Evolutionary conservation across 2,797 vertebrate species (phyloP).

Genomic region (Botia kubotai): DNA sequence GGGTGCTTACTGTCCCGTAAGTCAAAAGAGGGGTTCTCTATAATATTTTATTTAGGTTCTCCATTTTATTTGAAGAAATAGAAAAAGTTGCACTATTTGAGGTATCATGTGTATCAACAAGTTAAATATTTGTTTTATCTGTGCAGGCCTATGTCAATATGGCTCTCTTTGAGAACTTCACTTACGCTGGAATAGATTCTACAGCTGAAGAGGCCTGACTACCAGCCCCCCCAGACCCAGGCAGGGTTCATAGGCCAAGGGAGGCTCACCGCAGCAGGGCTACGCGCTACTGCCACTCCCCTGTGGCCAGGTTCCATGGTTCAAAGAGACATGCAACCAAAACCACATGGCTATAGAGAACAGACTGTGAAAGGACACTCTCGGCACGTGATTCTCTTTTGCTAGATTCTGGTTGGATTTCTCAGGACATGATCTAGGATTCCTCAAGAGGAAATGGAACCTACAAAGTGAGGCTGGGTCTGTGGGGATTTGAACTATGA

Average conservation of each 20-base stretch:
- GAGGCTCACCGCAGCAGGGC: constrained; percentile 68
- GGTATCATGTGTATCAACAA: background rate
- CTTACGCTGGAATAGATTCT: constrained; percentile 96
- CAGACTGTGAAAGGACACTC: constrained; percentile 84
- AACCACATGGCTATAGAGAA: constrained; percentile 73
- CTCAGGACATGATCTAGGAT: constrained; percentile 59
- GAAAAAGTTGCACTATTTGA: too few relatives aligned
- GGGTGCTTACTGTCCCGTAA: too few relatives aligned
- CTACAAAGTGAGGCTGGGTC: constrained; percentile 68
- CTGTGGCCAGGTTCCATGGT: constrained; percentile 66
- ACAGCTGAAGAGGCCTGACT: constrained; percentile 95
- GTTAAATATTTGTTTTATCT: background rate
- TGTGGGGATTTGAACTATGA: constrained; percentile 71
- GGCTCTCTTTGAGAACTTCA: constrained; percentile 99
- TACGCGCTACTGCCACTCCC: constrained; percentile 77
- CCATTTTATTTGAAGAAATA: too few relatives aligned
- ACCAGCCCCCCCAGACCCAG: constrained; percentile 81
- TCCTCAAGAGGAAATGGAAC: constrained; percentile 63
- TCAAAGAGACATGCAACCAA: constrained; percentile 63
- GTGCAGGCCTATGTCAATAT: constrained; percentile 97
- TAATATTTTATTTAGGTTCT: too few relatives aligned
- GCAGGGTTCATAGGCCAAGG: constrained; percentile 68
- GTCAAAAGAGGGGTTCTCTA: too few relatives aligned
- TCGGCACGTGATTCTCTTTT: constrained; percentile 35
- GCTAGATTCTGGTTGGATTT: constrained; percentile 45